Evolutionary conservation across 1,140 invertebrate species (phyloP), one percentile per base, ranked within the genome.

Genomic region (Heterodera schachtii): DNA sequence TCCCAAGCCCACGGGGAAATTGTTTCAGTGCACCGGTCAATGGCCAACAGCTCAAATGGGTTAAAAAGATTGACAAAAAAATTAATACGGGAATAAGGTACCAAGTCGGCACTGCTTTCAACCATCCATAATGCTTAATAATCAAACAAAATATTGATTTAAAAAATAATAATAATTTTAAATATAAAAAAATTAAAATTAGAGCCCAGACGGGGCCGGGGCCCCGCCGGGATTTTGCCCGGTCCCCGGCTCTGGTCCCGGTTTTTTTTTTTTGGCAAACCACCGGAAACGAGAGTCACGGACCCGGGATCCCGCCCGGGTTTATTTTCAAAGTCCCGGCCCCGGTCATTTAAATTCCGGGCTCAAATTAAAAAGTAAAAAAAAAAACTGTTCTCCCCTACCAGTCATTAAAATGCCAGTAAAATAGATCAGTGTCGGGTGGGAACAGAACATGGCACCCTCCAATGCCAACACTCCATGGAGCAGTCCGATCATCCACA

Each of bases 401-500:
- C 6, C 49, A 52, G 6, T 52, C 0, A 52, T 52, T 49, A 78
- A 47, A 8, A 70, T 46, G 3, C 79, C 79, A 69, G 41, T 9
- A 60, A 74, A 46, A 60, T 80, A 80, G 44, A 66, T 80, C 46
- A 80, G 41, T 64, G 47, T 80, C 44, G 79, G 79, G 47, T 41
- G 67, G 4, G 70, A 73, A 60, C 79, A 80, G 69, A 57, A 80
- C n/a, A 80, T 46, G 46, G 79, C 73, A 3, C 79, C 79, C 8
- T 74, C 21, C 41, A 80, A 64, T 21, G 69, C 5, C 21, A 80
- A 19, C 69, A 31, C n/a, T 0, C 64, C 43, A n/a, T 80, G 79
- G 21, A 80, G 21, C 64, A 80, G 67, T 60, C 79, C 79, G 9
- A 80, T 69, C 57, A 80, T 21, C 69, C 64, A 52, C 19, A 80